Evolutionary conservation across 2,113 vertebrate genomes (phyloP), one percentile per base, ranked within the genome.

Genomic region (Petrocephalus zakoni): DNA sequence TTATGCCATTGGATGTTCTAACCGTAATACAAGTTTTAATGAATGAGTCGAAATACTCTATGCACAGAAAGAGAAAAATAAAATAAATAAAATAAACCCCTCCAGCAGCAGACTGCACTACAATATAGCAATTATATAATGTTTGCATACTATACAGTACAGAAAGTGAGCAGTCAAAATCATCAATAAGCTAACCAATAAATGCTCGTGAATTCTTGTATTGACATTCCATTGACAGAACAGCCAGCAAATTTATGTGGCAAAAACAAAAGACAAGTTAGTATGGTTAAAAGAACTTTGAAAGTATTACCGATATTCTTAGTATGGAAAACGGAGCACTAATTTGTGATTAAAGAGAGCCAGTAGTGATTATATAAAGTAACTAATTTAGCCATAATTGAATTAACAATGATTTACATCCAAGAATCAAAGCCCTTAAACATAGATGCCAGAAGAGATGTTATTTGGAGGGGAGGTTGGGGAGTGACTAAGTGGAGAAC

Each of bases 391-490:
- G 82, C n/a, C 15, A 34, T 64, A 25, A 89, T 75, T 86, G 72
- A 86, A 72, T 47, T 61, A 81, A 85, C 52, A 89, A 75, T 52
- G 49, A 29, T 86, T 86, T 37, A 75, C 9, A 21, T 86, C 61
- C 17, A n/a, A 49, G 56, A 25, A 89, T 22, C 52, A 53, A 56
- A 86, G n/a, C 15, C 29, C 81, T 85, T 15, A 53, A 86, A 87
- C 42, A 64, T n/a, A 19, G 9, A 58, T 85, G 34, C 86, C 29
- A 88, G 25, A 64, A 89, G 78, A 29, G 51, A 49, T 61, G 49
- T 89, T 90, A 90, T 84, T 78, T 88, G n/a, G 78, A 90, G 88
- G 58, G 46, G 90, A 64, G 61, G 72, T 15, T 58, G 87, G 25
- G 85, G 53, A 88, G 90, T 64, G 61, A 64, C 61, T 64, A 64